phyloP scores from a whole-genome alignment of 1,140 invertebrate species.

The Olivierus martensii region DNA sequence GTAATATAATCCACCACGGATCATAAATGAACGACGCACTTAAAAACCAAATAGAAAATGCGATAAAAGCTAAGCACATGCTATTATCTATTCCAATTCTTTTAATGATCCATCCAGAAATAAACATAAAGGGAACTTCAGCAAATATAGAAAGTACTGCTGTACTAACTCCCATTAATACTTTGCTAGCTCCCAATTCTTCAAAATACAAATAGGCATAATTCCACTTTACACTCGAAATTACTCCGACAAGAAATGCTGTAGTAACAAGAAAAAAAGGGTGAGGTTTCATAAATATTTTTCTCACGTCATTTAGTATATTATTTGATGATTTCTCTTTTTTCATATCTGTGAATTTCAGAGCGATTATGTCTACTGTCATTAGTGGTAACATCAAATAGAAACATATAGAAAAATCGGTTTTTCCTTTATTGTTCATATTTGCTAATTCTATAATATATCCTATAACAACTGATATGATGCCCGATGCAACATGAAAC shows the following conservation, averaged over 20 bases:
- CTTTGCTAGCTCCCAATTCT: constrained; percentile 33
- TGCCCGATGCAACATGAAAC: constrained; percentile 7
- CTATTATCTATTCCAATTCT: constrained; percentile 66
- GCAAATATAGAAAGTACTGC: constrained; percentile 39
- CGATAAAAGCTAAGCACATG: constrained; percentile 65
- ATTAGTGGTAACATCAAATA: neutral
- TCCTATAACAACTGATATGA: constrained; percentile 1
- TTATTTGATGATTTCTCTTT: constrained; percentile 1
- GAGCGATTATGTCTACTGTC: neutral
- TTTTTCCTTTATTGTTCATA: constrained; percentile 20
- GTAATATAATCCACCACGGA: constrained; percentile 64
- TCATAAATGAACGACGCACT: constrained; percentile 57
- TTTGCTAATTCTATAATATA: constrained; percentile 5
- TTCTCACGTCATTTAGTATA: constrained; percentile 7
- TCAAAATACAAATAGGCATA: constrained; percentile 43
- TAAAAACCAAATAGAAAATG: constrained; percentile 58
- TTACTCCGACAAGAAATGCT: constrained; percentile 64
- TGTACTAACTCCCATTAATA: constrained; percentile 55
- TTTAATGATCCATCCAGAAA: constrained; percentile 43
- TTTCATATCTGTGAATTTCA: neutral
- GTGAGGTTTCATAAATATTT: neutral
- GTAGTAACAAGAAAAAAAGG: constrained; percentile 34
- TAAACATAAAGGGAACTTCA: constrained; percentile 7
- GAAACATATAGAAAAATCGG: constrained; percentile 3
- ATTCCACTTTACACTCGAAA: constrained; percentile 71